Base-by-base conservation (phyloP, 1,140 invertebrate species). In the Drosophila baimaii region DNA sequence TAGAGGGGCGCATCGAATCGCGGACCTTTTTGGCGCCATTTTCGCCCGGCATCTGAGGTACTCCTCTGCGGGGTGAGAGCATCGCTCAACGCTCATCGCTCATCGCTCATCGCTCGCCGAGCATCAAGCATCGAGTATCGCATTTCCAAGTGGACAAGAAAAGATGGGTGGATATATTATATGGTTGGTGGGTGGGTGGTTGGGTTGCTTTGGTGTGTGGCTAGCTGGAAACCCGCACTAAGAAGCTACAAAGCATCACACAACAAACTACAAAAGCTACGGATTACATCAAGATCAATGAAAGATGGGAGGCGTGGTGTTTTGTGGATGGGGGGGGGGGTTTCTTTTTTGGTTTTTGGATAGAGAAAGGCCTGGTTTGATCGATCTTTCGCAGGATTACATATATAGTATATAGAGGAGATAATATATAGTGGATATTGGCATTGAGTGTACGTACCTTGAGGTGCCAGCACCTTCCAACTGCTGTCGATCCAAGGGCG, bases 381-480 rank as follows among this genome's bases (percentile, higher is more conserved):
- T 69, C 12, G 35, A 44, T n/a, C 23, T 37, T 49, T 41, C 23
- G 33, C 43, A 37, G 41, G 39, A 21, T 39, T 35, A 19, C 37
- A 29, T 41, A 46, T 39, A 29, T n/a, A 12, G 21, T 41, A 12
- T 27, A 21, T 8, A 13, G 12, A 8, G 7, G 35, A 12, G 8
- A 23, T 35, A n/a, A n/a, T n/a, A n/a, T n/a, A n/a, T n/a, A n/a
- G n/a, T n/a, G n/a, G n/a, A 41, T 31, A 39, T 54, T 63, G 52
- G 62, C 43, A 4, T 17, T 41, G n/a, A 21, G 10, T 10, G 64
- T 68, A 86, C 81, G 49, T 86, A 91, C 90, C 90, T 91, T 91
- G 90, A 91, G 84, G 91, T 91, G 86, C 89, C 85, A 92, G 91
- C 85, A 91, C 85, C 91, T 91, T 92, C 91, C 89, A 91, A 55